These are phyloP conservation scores for Kuschelorhynchus macadamiae DNA, from an alignment of 2,888 invertebrate species.

Conservation along the genomic window DNA sequence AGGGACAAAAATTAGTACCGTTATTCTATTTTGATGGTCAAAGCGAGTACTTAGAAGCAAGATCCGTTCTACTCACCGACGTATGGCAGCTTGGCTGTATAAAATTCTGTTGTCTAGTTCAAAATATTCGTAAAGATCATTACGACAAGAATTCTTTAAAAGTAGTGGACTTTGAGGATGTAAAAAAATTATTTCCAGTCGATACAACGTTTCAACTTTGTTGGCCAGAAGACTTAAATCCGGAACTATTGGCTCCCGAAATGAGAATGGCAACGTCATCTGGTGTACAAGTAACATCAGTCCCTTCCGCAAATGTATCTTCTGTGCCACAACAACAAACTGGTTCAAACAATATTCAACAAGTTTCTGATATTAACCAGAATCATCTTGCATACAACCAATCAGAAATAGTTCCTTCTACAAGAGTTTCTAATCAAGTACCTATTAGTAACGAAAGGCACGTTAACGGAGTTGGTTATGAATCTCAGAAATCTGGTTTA, in stretches of 20 bases:
- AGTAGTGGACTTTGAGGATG: conserved; percentile 33
- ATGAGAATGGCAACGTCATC: not conserved
- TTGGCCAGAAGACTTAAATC: conserved; percentile 30
- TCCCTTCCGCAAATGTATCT: not conserved
- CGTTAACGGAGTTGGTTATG: too few relatives aligned
- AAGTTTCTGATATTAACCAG: too few relatives aligned
- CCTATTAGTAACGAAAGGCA: too few relatives aligned
- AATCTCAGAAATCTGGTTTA: too few relatives aligned
- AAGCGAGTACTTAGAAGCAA: conserved; percentile 29
- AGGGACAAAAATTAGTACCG: conserved; percentile 35
- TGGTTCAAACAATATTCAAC: too few relatives aligned
- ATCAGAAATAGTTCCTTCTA: too few relatives aligned
- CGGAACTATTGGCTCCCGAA: conserved; percentile 13
- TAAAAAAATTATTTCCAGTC: conserved; percentile 19
- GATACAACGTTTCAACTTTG: conserved; percentile 20
- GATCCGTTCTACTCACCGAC: conserved; percentile 29
- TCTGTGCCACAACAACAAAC: not conserved
- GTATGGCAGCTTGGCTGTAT: conserved; percentile 37
- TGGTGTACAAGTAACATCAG: not conserved
- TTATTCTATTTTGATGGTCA: conserved; percentile 48
- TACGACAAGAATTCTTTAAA: conserved; percentile 19
- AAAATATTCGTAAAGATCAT: conserved; percentile 22
- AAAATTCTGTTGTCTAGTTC: conserved; percentile 43
- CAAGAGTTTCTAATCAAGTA: too few relatives aligned
- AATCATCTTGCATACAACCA: too few relatives aligned